Percentiles rank a stretch among this genome's conserved stretches.
Conservation (phyloP, 64 coral and sea anemone species). For the Stichodactyla mertensii region DNA sequence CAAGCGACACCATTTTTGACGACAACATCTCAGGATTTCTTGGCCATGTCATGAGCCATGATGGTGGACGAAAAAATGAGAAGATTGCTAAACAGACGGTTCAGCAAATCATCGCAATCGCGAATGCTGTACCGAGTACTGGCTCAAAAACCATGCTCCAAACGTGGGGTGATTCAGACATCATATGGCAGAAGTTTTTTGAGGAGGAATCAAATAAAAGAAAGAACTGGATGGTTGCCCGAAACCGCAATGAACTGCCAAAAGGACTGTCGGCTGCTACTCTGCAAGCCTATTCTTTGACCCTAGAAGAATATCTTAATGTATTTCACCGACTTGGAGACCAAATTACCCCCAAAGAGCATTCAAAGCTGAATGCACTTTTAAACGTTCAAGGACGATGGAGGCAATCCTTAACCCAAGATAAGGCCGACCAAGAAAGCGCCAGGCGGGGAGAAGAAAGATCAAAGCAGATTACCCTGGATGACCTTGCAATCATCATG, state of each 20-base stretch:
- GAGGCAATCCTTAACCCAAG: neutral
- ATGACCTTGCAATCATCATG: conserved; percentile 3
- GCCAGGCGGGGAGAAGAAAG: neutral
- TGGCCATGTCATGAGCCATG: neutral
- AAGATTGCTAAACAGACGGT: neutral
- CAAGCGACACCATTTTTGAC: neutral
- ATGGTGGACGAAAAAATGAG: neutral
- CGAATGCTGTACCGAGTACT: neutral
- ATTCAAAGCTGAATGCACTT: neutral
- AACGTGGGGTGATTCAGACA: conserved; percentile 4
- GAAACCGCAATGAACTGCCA: neutral
- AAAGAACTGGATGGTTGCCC: neutral
- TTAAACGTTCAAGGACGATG: neutral
- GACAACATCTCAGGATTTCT: conserved; percentile 1
- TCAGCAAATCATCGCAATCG: neutral
- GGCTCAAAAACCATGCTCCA: conserved; percentile 17
- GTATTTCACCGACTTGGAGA: neutral
- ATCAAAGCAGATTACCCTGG: conserved; percentile 9
- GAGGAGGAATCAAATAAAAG: conserved; percentile 5
- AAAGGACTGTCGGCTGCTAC: conserved; percentile 14
- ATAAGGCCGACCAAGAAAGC: neutral
- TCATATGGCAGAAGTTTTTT: neutral
- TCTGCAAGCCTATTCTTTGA: conserved; percentile 12
- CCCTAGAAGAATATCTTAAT: neutral
- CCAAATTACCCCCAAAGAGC: neutral